These are phyloP conservation scores for Odontothrips loti DNA, from an alignment of 2,888 invertebrate species.

Conservation along the genomic window DNA sequence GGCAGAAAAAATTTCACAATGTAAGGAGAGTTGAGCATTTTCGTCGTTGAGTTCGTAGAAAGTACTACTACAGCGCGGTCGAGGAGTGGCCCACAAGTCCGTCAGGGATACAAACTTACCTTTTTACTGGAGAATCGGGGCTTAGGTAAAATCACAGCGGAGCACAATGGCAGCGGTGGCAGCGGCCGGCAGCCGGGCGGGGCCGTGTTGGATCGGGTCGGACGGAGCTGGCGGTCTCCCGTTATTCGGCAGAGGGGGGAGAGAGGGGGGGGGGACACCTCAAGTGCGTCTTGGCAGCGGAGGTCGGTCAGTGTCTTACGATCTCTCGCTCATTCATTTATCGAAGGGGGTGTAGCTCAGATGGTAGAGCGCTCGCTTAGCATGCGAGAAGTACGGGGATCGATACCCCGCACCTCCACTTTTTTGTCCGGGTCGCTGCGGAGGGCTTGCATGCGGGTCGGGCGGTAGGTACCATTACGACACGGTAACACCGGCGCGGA, in stretches of 20 bases:
- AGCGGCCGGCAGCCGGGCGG: no score
- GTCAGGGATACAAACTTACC: no score
- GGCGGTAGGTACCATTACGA: not conserved
- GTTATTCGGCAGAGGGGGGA: not conserved
- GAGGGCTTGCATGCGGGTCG: not conserved
- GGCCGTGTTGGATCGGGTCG: no score
- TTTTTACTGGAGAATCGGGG: no score
- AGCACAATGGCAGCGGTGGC: no score
- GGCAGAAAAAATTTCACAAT: no score
- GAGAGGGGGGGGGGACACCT: not conserved
- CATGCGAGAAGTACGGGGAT: conserved; percentile 58
- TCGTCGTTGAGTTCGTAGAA: no score
- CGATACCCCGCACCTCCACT: conserved; percentile 48
- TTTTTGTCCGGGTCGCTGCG: not conserved
- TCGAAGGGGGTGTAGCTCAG: conserved; percentile 49
- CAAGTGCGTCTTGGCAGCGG: not conserved
- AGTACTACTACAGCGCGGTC: no score
- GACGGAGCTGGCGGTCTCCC: not conserved
- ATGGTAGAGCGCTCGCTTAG: conserved; percentile 57
- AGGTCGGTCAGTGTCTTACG: not conserved
- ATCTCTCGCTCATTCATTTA: not conserved
- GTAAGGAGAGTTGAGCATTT: no score
- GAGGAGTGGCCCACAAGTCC: no score
- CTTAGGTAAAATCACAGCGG: no score
- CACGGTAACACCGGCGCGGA: no score